Evolutionary conservation across 2,888 invertebrate genomes (phyloP), one percentile per base, ranked within the genome.

Genomic region (Osmoderma eremita): DNA sequence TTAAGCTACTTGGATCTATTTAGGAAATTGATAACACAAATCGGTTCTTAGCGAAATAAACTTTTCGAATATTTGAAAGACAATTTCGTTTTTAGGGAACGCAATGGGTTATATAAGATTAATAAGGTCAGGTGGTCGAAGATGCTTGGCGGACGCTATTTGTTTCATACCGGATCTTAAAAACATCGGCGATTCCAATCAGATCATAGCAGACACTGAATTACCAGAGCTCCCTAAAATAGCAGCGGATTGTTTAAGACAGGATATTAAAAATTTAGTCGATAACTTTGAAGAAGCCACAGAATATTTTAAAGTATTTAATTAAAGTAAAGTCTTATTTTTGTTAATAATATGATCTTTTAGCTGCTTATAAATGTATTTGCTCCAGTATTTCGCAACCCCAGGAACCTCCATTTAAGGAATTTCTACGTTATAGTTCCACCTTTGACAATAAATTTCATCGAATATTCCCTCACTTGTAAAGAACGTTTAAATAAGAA

Each of bases 51-150:
- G 1, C 20, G 8, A 30, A 18, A 51, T 20, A 20, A 13, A 51
- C 51, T 51, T 13, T n/a, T 12, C 10, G 6, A 36, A 22, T 1
- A 20, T 49, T 64, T 58, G 51, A 54, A n/a, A n/a, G n/a, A n/a
- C n/a, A n/a, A n/a, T n/a, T 63, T 20, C 68, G 69, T 56, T 70
- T 75, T 36, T 73, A 87, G 88, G 88, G 13, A 98, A 98, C 83
- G 95, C 97, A 0, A 91, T 98, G 88, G 98, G 97, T 1, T 98
- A 97, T 78, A 93, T 99, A 3, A 87, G 98, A 54, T 89, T 98
- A 84, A 91, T 99, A 66, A 88, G 96, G 63, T 95, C 97, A 0
- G 98, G 98, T 15, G 95, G 96, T 3, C 86, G 97, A 49, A 93
- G 97, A 79, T 95, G 95, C 74, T 93, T 95, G 77, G 93, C 95